Base-by-base conservation (phyloP, 1,140 invertebrate genomes). In the Aphidius ervi region DNA sequence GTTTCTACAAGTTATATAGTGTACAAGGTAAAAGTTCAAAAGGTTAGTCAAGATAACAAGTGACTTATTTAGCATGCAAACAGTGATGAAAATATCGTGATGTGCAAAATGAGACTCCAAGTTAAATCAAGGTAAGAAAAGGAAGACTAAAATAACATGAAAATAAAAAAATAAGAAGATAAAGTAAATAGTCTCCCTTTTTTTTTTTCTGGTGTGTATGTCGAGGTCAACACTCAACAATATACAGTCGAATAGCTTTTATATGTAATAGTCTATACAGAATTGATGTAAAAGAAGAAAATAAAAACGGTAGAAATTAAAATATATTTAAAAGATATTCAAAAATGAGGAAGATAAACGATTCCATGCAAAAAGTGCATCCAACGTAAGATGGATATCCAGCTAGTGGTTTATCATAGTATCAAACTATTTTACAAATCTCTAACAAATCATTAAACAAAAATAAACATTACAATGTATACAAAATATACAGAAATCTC, bases 321-420 rank as follows among this genome's bases (percentile, higher is more conserved):
- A 54, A 52, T 52, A 39, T 52, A 23, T 52, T 41, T 6, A 4
- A 54, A 3, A 6, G 39, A 31, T 61, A 48, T 41, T 48, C 20
- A 37, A 54, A 53, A 45, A 55, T 41, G n/a, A 46, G 40, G 65
- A 70, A 67, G 69, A 66, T 67, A 39, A 59, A 59, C 70, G 63
- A 73, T 77, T 63, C 71, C 73, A 74, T 74, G 74, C 67, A 68
- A 72, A 63, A 67, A 62, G 61, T 71, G 67, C 68, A 72, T 76
- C 67, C 68, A 77, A 73, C 72, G 70, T 62, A 45, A 39, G 46
- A 49, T 55, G 60, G 65, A 69, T 73, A 52, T 64, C 59, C 53
- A 68, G 41, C 2, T 31, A 62, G 63, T 73, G 68, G 71, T 70
- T 76, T 72, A 75, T 74, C 68, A 66, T 62, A 64, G 16, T 16